Percentiles rank a stretch among this genome's conserved stretches.
phyloP scores from a whole-genome alignment of 2,888 invertebrate genomes.

The Eupithecia subumbrata region DNA sequence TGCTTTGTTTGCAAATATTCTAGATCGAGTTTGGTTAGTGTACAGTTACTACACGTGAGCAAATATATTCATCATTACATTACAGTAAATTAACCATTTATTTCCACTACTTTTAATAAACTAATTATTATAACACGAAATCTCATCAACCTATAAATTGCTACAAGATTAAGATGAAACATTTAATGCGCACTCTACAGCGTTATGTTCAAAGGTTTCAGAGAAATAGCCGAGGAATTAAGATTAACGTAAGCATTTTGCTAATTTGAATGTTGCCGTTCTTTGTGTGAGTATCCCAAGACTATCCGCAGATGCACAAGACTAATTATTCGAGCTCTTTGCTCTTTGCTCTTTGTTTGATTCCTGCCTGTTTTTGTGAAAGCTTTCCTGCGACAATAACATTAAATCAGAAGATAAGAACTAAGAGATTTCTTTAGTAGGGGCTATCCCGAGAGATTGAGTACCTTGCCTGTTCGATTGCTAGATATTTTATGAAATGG shows the following conservation, averaged over 20 bases:
- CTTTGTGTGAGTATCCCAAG: too few relatives aligned
- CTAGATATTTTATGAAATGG: too few relatives aligned
- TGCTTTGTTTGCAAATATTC: too few relatives aligned
- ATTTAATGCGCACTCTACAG: conserved; percentile 19
- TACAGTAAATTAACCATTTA: too few relatives aligned
- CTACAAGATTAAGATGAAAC: conserved; percentile 17
- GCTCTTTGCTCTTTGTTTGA: conserved; percentile 6
- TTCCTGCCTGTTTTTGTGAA: conserved; percentile 1
- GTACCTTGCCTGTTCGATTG: too few relatives aligned
- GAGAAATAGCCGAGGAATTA: conserved; percentile 18
- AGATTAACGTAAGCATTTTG: conserved; percentile 10
- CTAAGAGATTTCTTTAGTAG: conserved; percentile 3
- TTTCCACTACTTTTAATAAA: neutral
- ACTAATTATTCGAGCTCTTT: neutral
- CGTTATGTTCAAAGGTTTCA: conserved; percentile 23
- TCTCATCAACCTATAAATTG: conserved; percentile 8
- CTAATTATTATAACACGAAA: conserved; percentile 5
- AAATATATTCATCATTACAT: too few relatives aligned
- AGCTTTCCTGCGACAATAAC: neutral
- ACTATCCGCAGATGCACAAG: neutral
- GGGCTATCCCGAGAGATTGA: neutral
- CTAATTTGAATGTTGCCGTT: conserved; percentile 10
- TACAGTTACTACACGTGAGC: too few relatives aligned
- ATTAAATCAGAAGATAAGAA: conserved; percentile 7
- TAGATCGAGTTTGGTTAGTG: too few relatives aligned